phyloP scores from a whole-genome alignment of 2,888 invertebrate genomes.

The Camponotus fellah region DNA sequence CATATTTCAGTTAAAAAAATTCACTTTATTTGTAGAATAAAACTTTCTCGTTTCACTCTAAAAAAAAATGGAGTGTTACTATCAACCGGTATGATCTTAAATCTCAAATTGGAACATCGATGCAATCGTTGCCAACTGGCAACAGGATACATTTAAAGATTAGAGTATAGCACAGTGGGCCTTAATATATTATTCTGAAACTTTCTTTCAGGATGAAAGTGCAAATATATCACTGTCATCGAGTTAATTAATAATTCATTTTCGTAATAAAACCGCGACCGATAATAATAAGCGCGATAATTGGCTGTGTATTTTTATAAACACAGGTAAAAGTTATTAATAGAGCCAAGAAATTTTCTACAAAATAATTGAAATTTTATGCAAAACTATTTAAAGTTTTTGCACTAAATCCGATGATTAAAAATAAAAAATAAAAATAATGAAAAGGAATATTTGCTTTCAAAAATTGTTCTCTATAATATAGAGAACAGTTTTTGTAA shows the following conservation, averaged over 20 bases:
- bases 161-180: conserved; percentile 10
- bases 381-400: background rate
- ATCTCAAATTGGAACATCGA: conserved; percentile 21
- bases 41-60: background rate
- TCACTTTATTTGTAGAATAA: conserved; percentile 4
- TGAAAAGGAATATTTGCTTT: background rate
- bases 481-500: too few species aligned
- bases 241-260: conserved; percentile 40
- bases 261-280: background rate
- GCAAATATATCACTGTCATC: conserved; percentile 48
- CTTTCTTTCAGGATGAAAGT: conserved; percentile 43
- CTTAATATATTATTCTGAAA: conserved; percentile 8
- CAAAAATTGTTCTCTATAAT: background rate
- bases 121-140: conserved; percentile 43
- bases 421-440: background rate
- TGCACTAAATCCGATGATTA: background rate
- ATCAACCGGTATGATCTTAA: conserved; percentile 23
- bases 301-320: background rate
- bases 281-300: background rate
- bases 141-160: conserved; percentile 43
- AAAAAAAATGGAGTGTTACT: conserved; percentile 44
- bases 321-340: background rate
- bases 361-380: background rate
- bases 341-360: background rate
- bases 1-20: background rate